Evolutionary conservation across 1,140 invertebrate genomes (phyloP), one percentile per base, ranked within the genome.

Genomic region (Matsumurasca onukii): DNA sequence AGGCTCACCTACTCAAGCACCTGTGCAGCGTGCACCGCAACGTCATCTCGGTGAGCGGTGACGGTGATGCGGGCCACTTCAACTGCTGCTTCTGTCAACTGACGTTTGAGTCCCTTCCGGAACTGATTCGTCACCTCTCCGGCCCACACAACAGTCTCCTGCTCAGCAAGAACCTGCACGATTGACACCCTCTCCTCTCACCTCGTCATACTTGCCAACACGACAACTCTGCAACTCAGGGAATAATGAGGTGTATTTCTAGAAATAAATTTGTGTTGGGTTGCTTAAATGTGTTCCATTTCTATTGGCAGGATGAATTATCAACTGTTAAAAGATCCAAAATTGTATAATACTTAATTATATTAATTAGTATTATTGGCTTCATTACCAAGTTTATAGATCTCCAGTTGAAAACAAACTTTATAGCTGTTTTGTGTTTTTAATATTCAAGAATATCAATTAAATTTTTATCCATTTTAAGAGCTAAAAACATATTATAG

Each of bases 41-140:
- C 73, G 89, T 92, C 22, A 93, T 93, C 77, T 89, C 87, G 29
- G 87, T 89, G 69, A 87, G 86, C 31, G 89, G 87, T 61, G 73
- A 73, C 25, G 68, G 72, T 9, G 72, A 74, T 52, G 85, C 84
- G 12, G 84, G 84, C 34, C 82, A 87, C 24, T 93, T 91, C 73
- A 91, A 90, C 74, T 93, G 91, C 77, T 93, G 91, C 80, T 93
- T 93, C 82, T 93, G 91, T 78, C 88, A 89, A 71, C 82, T 92
- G 73, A 89, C 86, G 59, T 93, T 93, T 76, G 91, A 93, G 77
- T 90, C 89, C 51, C 78, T 93, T 70, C 91, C 91, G 69, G 91
- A 93, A 77, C 82, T 93, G 25, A 92, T 93, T 68, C 83, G 91
- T 76, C 91, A 93, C 78, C 83, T 93, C 67, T 93, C 91, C 2